phyloP scores from a whole-genome alignment of 1,140 invertebrate genomes.

The Drosophila bocki region DNA sequence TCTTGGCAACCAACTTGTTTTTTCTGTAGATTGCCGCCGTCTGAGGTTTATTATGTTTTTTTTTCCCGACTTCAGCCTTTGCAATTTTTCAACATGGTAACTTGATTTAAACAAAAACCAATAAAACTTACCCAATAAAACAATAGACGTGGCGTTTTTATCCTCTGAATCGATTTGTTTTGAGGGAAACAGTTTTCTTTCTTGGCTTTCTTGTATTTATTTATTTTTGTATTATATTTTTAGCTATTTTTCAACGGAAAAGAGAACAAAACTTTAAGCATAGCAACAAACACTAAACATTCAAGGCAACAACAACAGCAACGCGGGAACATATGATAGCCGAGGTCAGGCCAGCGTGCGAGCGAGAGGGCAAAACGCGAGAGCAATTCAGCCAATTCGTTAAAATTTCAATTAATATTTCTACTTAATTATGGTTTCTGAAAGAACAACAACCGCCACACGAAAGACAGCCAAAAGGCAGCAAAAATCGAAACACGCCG shows the following conservation, averaged over 20 bases:
- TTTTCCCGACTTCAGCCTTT: slow-evolving; percentile 23
- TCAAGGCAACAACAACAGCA: slow-evolving; percentile 36
- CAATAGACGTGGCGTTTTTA: slow-evolving; percentile 14
- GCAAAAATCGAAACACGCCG: slow-evolving; percentile 26
- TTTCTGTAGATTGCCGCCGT: slow-evolving; percentile 52
- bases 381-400: slow-evolving; percentile 10
- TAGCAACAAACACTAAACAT: slow-evolving; percentile 45
- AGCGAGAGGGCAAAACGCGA: slow-evolving; percentile 18
- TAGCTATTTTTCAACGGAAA: slow-evolving; percentile 27
- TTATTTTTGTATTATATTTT: slow-evolving; percentile 25
- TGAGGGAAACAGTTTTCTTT: slow-evolving; percentile 1
- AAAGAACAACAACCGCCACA: slow-evolving; percentile 40
- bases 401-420: slow-evolving; percentile 53
- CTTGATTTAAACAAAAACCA: slow-evolving; percentile 35
- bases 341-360: slow-evolving; percentile 34
- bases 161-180: slow-evolving; percentile 2
- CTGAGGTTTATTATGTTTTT: slow-evolving; percentile 50
- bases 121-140: slow-evolving; percentile 42
- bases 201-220: slow-evolving; percentile 1
- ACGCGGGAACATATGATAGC: slow-evolving; percentile 34
- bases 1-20: slow-evolving; percentile 79
- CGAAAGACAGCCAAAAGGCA: slow-evolving; percentile 32
- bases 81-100: slow-evolving; percentile 51
- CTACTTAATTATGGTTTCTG: slow-evolving; percentile 47
- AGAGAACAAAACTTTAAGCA: slow-evolving; percentile 34